Conservation (phyloP, 2,888 invertebrate species). For the Tetropium fuscum region DNA sequence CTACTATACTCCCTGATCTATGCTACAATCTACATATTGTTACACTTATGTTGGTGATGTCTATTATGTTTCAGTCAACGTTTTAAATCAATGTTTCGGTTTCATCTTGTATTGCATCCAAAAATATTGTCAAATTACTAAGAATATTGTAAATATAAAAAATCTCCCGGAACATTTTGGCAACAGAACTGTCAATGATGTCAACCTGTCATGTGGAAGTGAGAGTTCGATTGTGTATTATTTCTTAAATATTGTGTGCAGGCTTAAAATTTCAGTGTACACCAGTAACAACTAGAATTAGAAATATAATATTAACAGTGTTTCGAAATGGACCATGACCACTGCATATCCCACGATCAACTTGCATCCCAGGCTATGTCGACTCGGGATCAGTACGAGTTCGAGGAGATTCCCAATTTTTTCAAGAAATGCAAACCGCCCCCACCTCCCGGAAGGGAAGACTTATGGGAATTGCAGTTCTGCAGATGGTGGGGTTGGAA, state of each 20-base stretch:
- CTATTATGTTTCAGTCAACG: too few species aligned
- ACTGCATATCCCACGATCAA: too few species aligned
- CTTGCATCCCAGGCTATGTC: neutral
- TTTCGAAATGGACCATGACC: neutral
- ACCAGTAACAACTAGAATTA: too few species aligned
- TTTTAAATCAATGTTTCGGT: too few species aligned
- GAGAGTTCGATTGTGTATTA: neutral
- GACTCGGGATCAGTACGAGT: neutral
- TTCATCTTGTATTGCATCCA: too few species aligned
- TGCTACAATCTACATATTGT: too few species aligned
- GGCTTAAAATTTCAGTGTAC: slow-evolving; percentile 1
- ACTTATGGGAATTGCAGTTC: slow-evolving; percentile 50
- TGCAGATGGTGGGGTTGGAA: slow-evolving; percentile 55
- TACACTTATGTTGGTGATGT: too few species aligned
- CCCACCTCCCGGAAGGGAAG: slow-evolving; percentile 45
- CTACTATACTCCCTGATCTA: too few species aligned
- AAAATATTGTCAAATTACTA: too few species aligned
- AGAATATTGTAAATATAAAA: too few species aligned
- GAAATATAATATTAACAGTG: too few species aligned
- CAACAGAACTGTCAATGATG: neutral
- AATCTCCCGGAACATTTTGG: too few species aligned
- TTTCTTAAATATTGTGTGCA: neutral
- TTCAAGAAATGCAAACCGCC: slow-evolving; percentile 30
- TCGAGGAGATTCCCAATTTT: neutral
- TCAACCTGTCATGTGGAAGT: neutral